Evolutionary conservation across 2,888 invertebrate genomes (phyloP).

Genomic region (Chloroclysta siterata): DNA sequence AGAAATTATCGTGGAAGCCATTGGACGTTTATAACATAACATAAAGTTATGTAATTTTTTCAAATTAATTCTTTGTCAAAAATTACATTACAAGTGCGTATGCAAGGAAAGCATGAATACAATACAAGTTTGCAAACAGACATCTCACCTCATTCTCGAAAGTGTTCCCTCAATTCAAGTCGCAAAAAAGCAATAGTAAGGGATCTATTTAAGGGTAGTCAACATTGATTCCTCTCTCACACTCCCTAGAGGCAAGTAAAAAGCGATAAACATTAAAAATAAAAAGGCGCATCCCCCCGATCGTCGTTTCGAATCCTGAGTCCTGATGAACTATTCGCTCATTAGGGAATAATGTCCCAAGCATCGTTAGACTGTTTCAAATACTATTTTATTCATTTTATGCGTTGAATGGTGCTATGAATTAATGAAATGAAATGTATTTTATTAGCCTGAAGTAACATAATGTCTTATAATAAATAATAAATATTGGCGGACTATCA

Average conservation of each 20-base stretch:
- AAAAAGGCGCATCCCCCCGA: slow-evolving; percentile 65
- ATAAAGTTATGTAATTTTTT: no score
- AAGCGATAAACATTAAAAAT: slow-evolving; percentile 83
- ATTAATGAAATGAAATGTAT: no score
- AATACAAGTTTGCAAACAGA: neutral
- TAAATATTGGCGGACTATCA: no score
- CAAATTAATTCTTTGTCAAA: no score
- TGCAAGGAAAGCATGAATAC: neutral
- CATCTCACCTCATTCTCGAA: neutral
- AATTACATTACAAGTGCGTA: no score
- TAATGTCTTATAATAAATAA: no score
- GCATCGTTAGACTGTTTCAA: slow-evolving; percentile 21
- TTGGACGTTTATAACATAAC: no score
- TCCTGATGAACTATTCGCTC: slow-evolving; percentile 28
- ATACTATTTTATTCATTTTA: slow-evolving; percentile 24
- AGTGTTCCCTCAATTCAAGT: neutral
- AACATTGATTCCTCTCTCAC: slow-evolving; percentile 79
- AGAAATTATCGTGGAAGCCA: no score
- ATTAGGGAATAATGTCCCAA: slow-evolving; percentile 27
- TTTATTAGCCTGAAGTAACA: no score
- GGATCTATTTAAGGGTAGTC: slow-evolving; percentile 50
- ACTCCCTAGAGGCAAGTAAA: slow-evolving; percentile 72
- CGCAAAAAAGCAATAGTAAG: slow-evolving; percentile 16
- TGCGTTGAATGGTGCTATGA: slow-evolving; percentile 2
- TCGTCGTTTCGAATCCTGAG: slow-evolving; percentile 10